A percentile compares a stretch with the other conserved stretches of the same genome.
phyloP scores from a whole-genome alignment of 2,888 invertebrate species.

The Buathra laborator region DNA sequence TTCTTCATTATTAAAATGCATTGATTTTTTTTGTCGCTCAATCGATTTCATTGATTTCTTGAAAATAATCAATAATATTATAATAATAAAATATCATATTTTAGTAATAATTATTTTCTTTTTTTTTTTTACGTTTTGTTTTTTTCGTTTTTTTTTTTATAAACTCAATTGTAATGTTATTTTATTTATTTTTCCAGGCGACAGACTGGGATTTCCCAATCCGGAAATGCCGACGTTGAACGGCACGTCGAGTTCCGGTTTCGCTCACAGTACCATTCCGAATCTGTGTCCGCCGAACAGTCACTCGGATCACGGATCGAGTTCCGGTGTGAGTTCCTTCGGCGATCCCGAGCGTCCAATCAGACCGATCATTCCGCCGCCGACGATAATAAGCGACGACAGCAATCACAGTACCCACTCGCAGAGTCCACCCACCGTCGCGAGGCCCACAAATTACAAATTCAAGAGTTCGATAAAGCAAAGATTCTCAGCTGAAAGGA shows the following conservation, averaged over 20 bases:
- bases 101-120: too few relatives aligned
- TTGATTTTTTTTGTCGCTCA: too few relatives aligned
- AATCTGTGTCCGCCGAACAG: constrained; percentile 78
- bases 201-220: constrained; percentile 83
- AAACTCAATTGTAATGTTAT: background rate
- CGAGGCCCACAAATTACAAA: constrained; percentile 90
- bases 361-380: constrained; percentile 81
- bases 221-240: constrained; percentile 80
- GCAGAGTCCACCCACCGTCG: constrained; percentile 84
- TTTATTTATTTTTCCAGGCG: constrained; percentile 76
- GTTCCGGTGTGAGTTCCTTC: constrained; percentile 83
- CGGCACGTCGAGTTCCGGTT: constrained; percentile 74
- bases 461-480: constrained; percentile 98
- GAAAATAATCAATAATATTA: too few relatives aligned
- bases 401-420: constrained; percentile 84
- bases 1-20: too few relatives aligned
- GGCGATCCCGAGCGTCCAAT: constrained; percentile 79
- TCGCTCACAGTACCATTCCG: constrained; percentile 78
- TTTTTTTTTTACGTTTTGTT: too few relatives aligned
- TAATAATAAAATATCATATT: too few relatives aligned
- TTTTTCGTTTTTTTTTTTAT: background rate
- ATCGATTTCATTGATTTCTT: too few relatives aligned
- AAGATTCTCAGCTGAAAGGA: constrained; percentile 89
- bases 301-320: constrained; percentile 82
- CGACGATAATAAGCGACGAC: constrained; percentile 84